A percentile compares a stretch with the other conserved stretches of the same genome.
These are phyloP conservation scores for Cyprinodon tularosa DNA, from an alignment of 2,113 vertebrate genomes.

Conservation along the genomic window DNA sequence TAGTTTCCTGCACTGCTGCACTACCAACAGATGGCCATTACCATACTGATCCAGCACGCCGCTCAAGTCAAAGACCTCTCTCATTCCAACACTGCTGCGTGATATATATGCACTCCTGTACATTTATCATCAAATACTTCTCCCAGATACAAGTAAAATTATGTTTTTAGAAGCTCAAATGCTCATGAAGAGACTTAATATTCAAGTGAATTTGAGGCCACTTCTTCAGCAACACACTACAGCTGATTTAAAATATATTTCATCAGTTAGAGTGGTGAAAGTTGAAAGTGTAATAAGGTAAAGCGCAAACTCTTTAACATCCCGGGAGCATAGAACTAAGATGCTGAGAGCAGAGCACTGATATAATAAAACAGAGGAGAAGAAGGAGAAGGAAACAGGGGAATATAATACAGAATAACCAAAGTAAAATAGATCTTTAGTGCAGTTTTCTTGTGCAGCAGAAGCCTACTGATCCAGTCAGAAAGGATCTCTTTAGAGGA, in stretches of 20 bases:
- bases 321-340: slow-evolving; percentile 34
- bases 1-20: slow-evolving; percentile 73
- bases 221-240: slow-evolving; percentile 50
- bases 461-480: neutral
- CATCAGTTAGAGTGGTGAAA: slow-evolving; percentile 28
- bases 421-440: slow-evolving; percentile 3
- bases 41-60: slow-evolving; percentile 51
- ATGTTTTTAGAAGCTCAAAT: slow-evolving; percentile 30
- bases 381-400: neutral
- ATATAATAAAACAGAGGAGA: neutral
- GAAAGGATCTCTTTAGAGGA: slow-evolving; percentile 1
- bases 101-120: slow-evolving; percentile 39
- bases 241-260: slow-evolving; percentile 40
- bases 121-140: slow-evolving; percentile 42
- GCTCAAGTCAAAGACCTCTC: slow-evolving; percentile 40
- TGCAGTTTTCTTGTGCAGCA: neutral
- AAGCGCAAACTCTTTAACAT: slow-evolving; percentile 55
- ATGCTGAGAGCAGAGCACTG: slow-evolving; percentile 25
- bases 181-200: slow-evolving; percentile 41
- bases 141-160: slow-evolving; percentile 42
- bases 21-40: slow-evolving; percentile 74
- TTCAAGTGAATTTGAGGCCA: slow-evolving; percentile 41
- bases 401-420: slow-evolving; percentile 10
- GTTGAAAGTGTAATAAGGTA: slow-evolving; percentile 44
- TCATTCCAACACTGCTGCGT: slow-evolving; percentile 32